Base-by-base conservation (phyloP, 2,888 invertebrate species). In the Diaprepes abbreviatus region DNA sequence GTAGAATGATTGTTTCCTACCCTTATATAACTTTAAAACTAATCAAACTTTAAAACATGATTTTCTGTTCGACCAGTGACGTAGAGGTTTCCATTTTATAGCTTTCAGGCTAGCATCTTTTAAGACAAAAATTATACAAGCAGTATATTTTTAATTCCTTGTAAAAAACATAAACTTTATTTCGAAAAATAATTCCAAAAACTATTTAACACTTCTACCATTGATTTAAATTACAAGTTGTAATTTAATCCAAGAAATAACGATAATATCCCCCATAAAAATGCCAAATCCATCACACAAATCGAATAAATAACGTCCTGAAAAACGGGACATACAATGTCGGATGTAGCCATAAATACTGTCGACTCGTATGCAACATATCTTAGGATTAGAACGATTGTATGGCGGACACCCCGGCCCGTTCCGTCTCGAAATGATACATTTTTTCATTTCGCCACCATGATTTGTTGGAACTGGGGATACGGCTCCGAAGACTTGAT, bases 391-490 rank as follows among this genome's bases (percentile, higher is more conserved):
- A 79, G 78, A 75, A 76, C 74, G 76, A 4, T 33, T 21, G 57
- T 55, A 24, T 31, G 45, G 55, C 33, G 9, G 57, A 33, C 60
- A 10, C 57, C 57, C 14, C 10, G 57, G 21, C 57, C 43, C 17
- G 31, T 40, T 40, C 16, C 57, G 65, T 73, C 74, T 75, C 75
- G 73, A 72, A 76, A 76, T 75, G 74, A 76, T 76, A 75, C 74
- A 80, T 80, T 79, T 80, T 81, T 82, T 81, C 82, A 81, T 82
- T 82, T 82, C 81, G 78, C 78, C 75, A 79, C 75, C 76, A 78
- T 83, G 83, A 83, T 83, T 83, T 83, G 82, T 83, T 80, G 81
- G 79, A 78, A 79, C 75, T 80, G 74, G 79, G 79, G 80, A 79
- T 78, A 80, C 81, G 78, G 79, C 79, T 79, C 79, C 79, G 79